phyloP scores from a whole-genome alignment of 1,140 invertebrate species.

The Drosophila repletoides region DNA sequence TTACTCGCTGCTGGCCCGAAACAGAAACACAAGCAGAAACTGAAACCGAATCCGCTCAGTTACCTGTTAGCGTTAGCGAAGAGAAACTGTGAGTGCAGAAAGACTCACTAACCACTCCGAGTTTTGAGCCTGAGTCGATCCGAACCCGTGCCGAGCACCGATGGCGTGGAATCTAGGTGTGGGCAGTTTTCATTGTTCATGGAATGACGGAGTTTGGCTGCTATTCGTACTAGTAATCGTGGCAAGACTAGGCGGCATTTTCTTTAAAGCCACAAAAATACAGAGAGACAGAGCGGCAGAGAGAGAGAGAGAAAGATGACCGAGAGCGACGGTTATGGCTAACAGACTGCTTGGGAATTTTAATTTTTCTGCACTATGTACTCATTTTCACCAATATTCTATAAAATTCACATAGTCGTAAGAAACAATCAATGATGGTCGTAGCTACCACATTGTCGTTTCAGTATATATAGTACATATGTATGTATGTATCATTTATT shows the following conservation, averaged over 20 bases:
- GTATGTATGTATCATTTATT: too few relatives aligned
- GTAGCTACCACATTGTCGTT: too few relatives aligned
- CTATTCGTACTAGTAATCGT: not conserved
- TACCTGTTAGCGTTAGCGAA: conserved; percentile 23
- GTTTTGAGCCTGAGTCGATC: not conserved
- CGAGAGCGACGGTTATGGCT: not conserved
- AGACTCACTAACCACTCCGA: not conserved
- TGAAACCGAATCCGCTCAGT: conserved; percentile 18
- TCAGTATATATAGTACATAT: too few relatives aligned
- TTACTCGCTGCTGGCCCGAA: conserved; percentile 6
- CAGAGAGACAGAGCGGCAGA: not conserved
- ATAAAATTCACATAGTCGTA: too few relatives aligned
- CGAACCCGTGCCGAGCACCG: not conserved
- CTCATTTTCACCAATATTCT: too few relatives aligned
- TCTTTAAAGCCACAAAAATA: not conserved
- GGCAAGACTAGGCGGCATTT: conserved; percentile 14
- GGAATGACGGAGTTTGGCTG: not conserved
- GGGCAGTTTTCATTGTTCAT: not conserved
- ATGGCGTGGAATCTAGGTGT: conserved; percentile 3
- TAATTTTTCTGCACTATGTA: not conserved
- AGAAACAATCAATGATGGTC: too few relatives aligned
- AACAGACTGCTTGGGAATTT: conserved; percentile 11
- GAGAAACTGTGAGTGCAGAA: not conserved
- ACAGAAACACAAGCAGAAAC: conserved; percentile 1
- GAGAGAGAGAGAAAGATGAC: conserved; percentile 4